Evolutionary conservation across 1,140 invertebrate species (phyloP), one percentile per base, ranked within the genome.

Genomic region (Saccostrea echinata): DNA sequence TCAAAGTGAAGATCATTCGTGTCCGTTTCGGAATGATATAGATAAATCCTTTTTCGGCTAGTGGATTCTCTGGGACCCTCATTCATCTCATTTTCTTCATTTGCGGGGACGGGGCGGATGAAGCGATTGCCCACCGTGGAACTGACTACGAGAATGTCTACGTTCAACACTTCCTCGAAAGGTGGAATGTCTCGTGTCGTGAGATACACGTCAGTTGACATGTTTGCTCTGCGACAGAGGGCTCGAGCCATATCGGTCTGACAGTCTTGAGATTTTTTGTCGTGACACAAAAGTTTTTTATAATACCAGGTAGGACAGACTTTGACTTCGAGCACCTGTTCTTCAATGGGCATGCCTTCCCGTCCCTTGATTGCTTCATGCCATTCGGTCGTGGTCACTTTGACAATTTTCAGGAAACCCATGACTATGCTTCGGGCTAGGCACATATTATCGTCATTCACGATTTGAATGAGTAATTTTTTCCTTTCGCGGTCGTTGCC

Each of bases 381-480:
- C 51, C 68, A 86, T 53, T 76, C 71, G 9, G 16, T 18, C 8
- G 33, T 80, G 6, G 68, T 51, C 33, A 80, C 43, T 24, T 18
- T 27, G 24, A 30, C 11, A 24, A 6, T 8, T 27, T 52, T n/a
- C 3, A 55, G 4, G 24, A 52, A 86, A 52, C 85, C 35, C 35
- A 86, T 53, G 12, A 33, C 68, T 18, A 86, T 86, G 71, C 64
- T 68, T 13, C 71, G 33, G 4, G 85, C 68, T 11, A 86, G 52
- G 76, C 85, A 80, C 6, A 33, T 8, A 16, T 80, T 80, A 27
- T 86, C 85, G 64, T 80, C 24, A 55, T 86, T 86, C 1, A 52
- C 27, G n/a, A 86, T 80, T 80, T 86, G 64, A 13, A 86, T 33
- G 71, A 86, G 76, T 30, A 35, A 80, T 53, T 52, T 24, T 86